Evolutionary conservation across 1,140 invertebrate species (phyloP), one percentile per base, ranked within the genome.

Genomic region (Ceratina australensis): DNA sequence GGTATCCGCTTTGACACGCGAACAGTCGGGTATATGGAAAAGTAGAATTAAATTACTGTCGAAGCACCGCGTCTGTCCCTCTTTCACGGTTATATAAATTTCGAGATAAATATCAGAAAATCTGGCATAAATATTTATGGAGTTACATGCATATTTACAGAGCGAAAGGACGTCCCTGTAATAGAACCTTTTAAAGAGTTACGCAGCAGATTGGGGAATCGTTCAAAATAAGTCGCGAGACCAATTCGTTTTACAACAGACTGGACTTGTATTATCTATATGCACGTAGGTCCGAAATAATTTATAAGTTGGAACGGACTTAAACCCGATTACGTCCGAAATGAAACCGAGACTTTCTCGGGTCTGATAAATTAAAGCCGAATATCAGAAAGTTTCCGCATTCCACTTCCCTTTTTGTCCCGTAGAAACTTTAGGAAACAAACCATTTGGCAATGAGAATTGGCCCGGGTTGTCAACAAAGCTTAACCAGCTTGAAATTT

Each of bases 391-490:
- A 13, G 22, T 20, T n/a, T 20, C 20, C 10, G 33, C 26, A 5
- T n/a, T 12, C 5, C 2, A 3, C 2, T 20, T 20, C 12, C 20
- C 42, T n/a, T 13, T 50, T 13, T 47, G 22, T 26, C 16, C 3
- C 16, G 10, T 1, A 16, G 0, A 1, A 67, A 50, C 7, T 20
- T n/a, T 0, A 2, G 18, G 15, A 28, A 52, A 52, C 10, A n/a
- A 67, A 26, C 18, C 49, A 28, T 67, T 52, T 52, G 22, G 49
- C 24, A 52, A 4, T 47, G 64, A 18, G 22, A 66, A 66, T 67
- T 67, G 49, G 24, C 65, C 24, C 3, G 13, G 49, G 20, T 54
- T 15, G 52, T n/a, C n/a, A 54, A 54, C 16, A 54, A 18, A n/a
- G 16, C 10, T 54, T n/a, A 15, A 10, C 1, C 8, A n/a, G n/a